Percentiles rank a stretch among this genome's conserved stretches.
These are phyloP conservation scores for Euwallacea similis DNA, from an alignment of 1,140 invertebrate genomes.

Conservation along the genomic window DNA sequence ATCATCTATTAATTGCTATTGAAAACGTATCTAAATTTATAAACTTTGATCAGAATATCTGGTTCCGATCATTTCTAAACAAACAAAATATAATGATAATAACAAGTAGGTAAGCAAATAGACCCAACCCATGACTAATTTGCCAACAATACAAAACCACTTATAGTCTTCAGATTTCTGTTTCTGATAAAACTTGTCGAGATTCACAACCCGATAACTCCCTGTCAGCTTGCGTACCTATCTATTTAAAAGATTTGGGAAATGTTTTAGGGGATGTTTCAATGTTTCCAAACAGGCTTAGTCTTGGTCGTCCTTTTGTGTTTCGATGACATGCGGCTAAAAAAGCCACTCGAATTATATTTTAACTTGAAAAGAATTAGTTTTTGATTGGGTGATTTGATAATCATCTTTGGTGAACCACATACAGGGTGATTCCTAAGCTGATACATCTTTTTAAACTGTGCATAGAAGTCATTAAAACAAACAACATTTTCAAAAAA, in stretches of 20 bases:
- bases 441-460: too few relatives aligned
- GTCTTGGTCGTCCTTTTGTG: constrained; percentile 7
- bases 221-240: constrained; percentile 12
- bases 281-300: constrained; percentile 25
- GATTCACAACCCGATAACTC: constrained; percentile 17
- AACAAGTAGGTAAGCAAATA: not conserved
- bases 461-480: too few relatives aligned
- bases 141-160: constrained; percentile 25
- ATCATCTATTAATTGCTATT: too few relatives aligned
- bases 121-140: constrained; percentile 7
- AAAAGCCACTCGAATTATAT: constrained; percentile 22
- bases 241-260: constrained; percentile 5
- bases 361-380: constrained; percentile 19
- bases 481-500: too few relatives aligned
- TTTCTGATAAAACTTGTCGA: constrained; percentile 22
- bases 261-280: constrained; percentile 12
- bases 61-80: not conserved
- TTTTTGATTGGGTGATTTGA: constrained; percentile 19
- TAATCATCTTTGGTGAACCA: constrained; percentile 1
- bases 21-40: too few relatives aligned
- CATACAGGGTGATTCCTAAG: too few relatives aligned
- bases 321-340: constrained; percentile 11
- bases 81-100: constrained; percentile 3
- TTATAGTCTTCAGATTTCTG: constrained; percentile 15
- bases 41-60: too few relatives aligned